Evolutionary conservation across 2,888 invertebrate genomes (phyloP), one percentile per base, ranked within the genome.

Genomic region (Cheilosia vernalis): DNA sequence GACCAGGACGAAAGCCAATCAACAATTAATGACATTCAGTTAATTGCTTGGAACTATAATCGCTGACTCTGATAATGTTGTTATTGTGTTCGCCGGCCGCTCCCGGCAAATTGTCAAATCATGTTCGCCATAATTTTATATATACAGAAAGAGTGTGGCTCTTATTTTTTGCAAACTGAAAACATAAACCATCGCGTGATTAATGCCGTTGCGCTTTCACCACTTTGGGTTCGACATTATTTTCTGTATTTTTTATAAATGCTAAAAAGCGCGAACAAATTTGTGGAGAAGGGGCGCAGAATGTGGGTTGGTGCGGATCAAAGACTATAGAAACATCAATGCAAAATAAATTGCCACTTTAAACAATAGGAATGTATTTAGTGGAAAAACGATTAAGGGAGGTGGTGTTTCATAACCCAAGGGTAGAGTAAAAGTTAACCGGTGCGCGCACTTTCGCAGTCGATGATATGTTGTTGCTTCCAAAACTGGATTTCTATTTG

Each of bases 1-100:
- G 37, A 13, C 13, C 9, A 37, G 37, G 37, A 13, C 13, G 13
- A 37, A 4, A 4, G 37, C 13, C 4, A 13, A 13, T 37, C 37
- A 37, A 37, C 24, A 44, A 19, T 56, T 63, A 73, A 56, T 73
- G 55, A 7, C 55, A 40, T 37, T 19, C 17, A 56, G 47, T 74
- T 64, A 74, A 47, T 64, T 37, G 37, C 33, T 10, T 10, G 10
- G 9, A 10, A 10, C 33, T 33, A 10, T 10, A 33, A 33, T 33
- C 10, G 33, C 37, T 37, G 37, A 0, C 30, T 9, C 30, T 30
- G 30, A 2, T 30, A 30, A 30, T 30, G 30, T 30, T 30, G 7
- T 30, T 30, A 9, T 30, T 30, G 30, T 30, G 30, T 30, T 9
- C 30, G 30, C 30, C 9, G 2, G 9, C 30, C 30, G 9, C 30